Base-by-base conservation (phyloP, 2,797 vertebrate genomes). In the Alosa sapidissima region DNA sequence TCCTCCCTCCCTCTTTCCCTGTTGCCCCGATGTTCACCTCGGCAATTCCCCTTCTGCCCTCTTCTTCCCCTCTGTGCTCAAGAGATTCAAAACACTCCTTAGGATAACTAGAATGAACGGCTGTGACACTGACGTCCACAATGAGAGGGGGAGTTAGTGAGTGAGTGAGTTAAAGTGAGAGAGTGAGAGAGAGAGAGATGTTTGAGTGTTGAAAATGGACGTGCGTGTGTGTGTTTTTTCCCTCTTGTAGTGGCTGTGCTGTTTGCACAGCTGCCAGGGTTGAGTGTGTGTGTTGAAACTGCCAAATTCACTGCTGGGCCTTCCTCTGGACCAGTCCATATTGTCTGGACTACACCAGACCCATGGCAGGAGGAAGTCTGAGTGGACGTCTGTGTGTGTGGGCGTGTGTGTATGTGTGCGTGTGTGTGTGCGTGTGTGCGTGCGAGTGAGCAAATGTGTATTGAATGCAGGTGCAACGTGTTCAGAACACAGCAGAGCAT, bases 241-340 rank as follows among this genome's bases (percentile, higher is more conserved):
- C 28, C 62, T 33, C 41, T 78, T 21, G 5, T 7, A 78, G 72
- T 47, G 72, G 36, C 36, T 21, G 14, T 41, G 72, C 72, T 78
- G 72, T 78, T 78, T 45, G 36, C 72, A 78, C 72, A 78, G 72
- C 72, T 78, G 72, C 72, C 72, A 45, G 72, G 16, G 72, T n/a
- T 21, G 72, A 19, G 72, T 47, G 41, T 78, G 68, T 75, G 72
- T 78, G 72, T 47, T 75, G 14, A 5, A 45, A 47, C 72, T 19
- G 72, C 41, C 72, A 78, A 21, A 0, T 19, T 19, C 72, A 21
- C 36, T 78, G 72, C 72, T 78, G 6, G 16, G 72, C 41, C 41
- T 78, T 47, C 72, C 72, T 78, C 36, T 78, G 41, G 36, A 16
- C 21, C 7, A 7, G 41, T 13, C 62, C 72, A 78, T 7, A 78